Evolutionary conservation across 2,888 invertebrate genomes (phyloP), one percentile per base, ranked within the genome.

Genomic region (Xestobium rufovillosum): DNA sequence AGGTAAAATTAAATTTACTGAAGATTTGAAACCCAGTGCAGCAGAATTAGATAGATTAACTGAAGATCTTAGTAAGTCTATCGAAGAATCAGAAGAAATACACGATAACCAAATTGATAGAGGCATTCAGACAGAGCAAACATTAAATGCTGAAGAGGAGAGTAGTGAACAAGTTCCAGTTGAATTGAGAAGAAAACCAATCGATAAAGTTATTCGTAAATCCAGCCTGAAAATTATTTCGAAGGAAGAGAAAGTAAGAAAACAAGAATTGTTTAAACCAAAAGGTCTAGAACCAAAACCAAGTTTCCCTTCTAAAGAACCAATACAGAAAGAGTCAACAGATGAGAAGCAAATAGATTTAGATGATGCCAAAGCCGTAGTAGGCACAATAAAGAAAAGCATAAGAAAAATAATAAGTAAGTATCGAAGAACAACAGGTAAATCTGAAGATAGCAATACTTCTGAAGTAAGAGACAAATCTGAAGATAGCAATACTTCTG

Each of bases 11-110:
- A 9, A 9, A 9, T 31, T 14, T 15, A 14, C 9, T 8, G 6
- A 8, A 31, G 48, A 46, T 16, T 31, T 31, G 8, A 16, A 9
- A 19, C 8, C 12, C 14, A 6, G n/a, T 9, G 6, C 23, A 23
- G n/a, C 23, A 70, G 71, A 38, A 69, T 68, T 39, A 71, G n/a
- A n/a, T n/a, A n/a, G n/a, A n/a, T n/a, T n/a, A n/a, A n/a, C 70
- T 52, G 66, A 68, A 2, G 72, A 69, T 55, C 68, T 65, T 13
- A 70, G 71, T 53, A 68, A 69, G 48, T 65, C 68, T 10, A 31
- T 39, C 12, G 43, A 40, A 17, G 38, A 42, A 3, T 34, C 34
- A 30, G 31, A 44, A 14, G 26, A 45, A 26, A 43, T 38, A 11
- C 8, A 23, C n/a, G n/a, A 23, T 8, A 23, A n/a, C 8, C 8